Evolutionary conservation across 2,113 vertebrate genomes (phyloP).

Genomic region (Leptobrachium leishanense): DNA sequence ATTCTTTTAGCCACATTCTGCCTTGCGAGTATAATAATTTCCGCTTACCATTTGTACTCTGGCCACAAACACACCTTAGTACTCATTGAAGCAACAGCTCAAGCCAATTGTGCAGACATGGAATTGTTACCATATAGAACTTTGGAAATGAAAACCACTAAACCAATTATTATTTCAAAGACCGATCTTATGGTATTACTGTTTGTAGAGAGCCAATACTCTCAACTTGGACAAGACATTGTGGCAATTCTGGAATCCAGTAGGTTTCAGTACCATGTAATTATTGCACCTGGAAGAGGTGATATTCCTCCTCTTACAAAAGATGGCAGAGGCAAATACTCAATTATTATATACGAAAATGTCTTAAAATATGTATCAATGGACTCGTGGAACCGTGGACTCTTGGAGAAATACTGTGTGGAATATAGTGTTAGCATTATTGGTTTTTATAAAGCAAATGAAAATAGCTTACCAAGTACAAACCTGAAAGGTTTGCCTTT

Average conservation of each 20-base stretch:
- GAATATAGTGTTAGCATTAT: conserved; percentile 94
- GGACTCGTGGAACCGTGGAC: conserved; percentile 91
- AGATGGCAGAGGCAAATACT: conserved; percentile 85
- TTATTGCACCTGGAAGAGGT: conserved; percentile 91
- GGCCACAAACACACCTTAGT: conserved; percentile 87
- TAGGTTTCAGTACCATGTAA: conserved; percentile 87
- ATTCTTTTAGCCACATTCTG: conserved; percentile 89
- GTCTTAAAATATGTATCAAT: conserved; percentile 89
- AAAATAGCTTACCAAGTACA: conserved; percentile 80
- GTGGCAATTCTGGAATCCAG: conserved; percentile 91
- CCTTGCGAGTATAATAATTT: conserved; percentile 85
- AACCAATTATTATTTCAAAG: conserved; percentile 71
- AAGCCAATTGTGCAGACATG: conserved; percentile 75
- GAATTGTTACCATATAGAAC: conserved; percentile 80
- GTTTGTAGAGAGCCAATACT: conserved; percentile 96
- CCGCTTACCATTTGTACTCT: conserved; percentile 90
- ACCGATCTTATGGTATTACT: conserved; percentile 85
- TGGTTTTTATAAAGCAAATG: conserved; percentile 92
- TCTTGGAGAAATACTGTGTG: conserved; percentile 93
- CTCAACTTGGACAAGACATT: conserved; percentile 95
- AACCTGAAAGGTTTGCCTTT: conserved; percentile 84
- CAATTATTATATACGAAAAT: conserved; percentile 90
- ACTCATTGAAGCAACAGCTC: conserved; percentile 74
- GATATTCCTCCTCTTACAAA: conserved; percentile 92
- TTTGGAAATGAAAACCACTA: conserved; percentile 73